Evolutionary conservation across 2,113 vertebrate genomes (phyloP), one percentile per base, ranked within the genome.

Genomic region (Tiliqua scincoides): DNA sequence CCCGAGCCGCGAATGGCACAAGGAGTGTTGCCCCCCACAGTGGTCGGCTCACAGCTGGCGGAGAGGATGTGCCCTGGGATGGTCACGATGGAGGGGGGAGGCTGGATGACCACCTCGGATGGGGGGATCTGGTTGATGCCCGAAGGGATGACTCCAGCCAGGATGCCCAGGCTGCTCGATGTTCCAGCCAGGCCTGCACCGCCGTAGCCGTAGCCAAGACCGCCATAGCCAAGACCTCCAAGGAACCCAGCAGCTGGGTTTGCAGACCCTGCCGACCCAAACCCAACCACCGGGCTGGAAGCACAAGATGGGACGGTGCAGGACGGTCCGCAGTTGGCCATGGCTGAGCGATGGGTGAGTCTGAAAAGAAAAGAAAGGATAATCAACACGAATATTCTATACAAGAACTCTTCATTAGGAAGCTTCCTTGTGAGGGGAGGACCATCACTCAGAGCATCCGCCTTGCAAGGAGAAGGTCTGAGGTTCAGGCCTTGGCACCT

Each of bases 51-150:
- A 48, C 35, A 62, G 82, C 35, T 84, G 5, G 71, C 35, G 2
- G 71, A 62, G 0, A 84, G 57, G 71, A 84, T 75, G 82, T 71
- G 15, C 0, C 82, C 82, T 17, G 82, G 82, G 37, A 84, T 0
- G 71, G 57, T 75, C 5, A 84, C 9, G 2, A 63, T 1, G 0
- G 0, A 0, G 4, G 82, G 1, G 0, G 82, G 5, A 4, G 70
- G 82, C 30, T 75, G 27, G 71, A 84, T 23, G 25, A 5, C 1
- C 1, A 74, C 1, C 27, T 74, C 70, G 1, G 71, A 8, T 48
- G 71, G 0, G 10, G 71, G 82, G 37, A 32, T 14, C 71, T 84
- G 82, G 59, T 48, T 74, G 71, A 74, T 48, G 57, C 23, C 9
- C 2, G 30, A 1, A 9, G 71, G 71, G 10, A 1, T 2, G 18